Conservation (phyloP, 2,888 invertebrate species). For the Sepiola atlantica region DNA sequence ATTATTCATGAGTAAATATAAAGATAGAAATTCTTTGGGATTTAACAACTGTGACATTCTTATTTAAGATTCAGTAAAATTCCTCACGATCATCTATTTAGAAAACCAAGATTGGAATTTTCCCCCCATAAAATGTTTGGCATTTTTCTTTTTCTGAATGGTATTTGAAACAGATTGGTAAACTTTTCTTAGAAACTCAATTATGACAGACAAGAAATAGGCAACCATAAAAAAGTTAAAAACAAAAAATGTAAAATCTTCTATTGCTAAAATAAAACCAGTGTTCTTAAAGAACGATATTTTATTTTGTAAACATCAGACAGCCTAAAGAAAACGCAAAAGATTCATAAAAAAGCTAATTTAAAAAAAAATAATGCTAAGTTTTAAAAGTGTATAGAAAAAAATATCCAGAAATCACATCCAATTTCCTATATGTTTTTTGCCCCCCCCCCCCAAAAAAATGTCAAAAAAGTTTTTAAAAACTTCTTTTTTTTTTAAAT, state of each 20-base stretch:
- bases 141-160: background rate
- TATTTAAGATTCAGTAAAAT: background rate
- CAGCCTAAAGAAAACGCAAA: background rate
- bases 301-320: background rate
- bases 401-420: conserved; percentile 20
- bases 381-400: background rate
- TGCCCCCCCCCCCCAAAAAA: background rate
- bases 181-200: background rate
- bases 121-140: background rate
- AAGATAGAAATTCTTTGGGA: background rate
- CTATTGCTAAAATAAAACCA: background rate
- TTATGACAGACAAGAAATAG: background rate
- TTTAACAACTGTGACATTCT: background rate
- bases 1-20: background rate
- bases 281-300: background rate
- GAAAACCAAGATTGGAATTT: background rate
- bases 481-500: background rate
- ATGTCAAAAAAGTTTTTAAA: background rate
- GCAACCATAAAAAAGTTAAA: background rate
- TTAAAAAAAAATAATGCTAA: background rate
- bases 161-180: background rate
- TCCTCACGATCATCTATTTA: background rate
- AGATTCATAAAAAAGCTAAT: background rate
- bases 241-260: background rate
- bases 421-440: background rate